phyloP scores from a whole-genome alignment of 2,113 vertebrate species.

The Muscicapa adusta region DNA sequence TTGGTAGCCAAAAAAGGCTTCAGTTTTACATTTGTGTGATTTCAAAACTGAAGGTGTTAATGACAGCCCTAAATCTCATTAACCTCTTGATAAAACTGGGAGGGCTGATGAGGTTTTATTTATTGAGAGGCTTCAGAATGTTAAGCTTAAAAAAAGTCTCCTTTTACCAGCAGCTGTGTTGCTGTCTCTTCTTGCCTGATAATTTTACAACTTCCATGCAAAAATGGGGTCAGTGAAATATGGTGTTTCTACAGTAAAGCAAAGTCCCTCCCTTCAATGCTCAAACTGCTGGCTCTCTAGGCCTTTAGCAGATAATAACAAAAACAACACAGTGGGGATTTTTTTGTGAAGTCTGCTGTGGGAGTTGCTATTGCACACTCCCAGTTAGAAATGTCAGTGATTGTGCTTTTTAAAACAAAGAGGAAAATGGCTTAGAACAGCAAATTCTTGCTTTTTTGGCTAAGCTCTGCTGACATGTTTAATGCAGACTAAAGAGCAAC shows the following conservation, averaged over 20 bases:
- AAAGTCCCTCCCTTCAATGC: background rate
- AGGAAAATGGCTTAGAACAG: background rate
- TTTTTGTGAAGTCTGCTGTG: background rate
- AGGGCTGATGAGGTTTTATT: background rate
- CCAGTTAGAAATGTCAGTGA: background rate
- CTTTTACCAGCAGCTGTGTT: background rate
- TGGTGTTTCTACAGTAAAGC: background rate
- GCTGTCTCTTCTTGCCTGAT: background rate
- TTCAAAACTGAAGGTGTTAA: background rate
- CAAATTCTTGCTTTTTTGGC: conserved; percentile 26
- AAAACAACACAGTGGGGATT: background rate
- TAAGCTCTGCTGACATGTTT: background rate
- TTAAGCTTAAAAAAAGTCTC: background rate
- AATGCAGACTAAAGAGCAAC: background rate
- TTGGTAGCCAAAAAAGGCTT: background rate
- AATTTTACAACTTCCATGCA: background rate
- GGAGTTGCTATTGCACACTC: background rate
- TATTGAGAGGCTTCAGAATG: background rate
- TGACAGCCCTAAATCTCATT: background rate
- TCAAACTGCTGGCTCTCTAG: background rate
- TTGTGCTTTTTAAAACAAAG: conserved; percentile 5
- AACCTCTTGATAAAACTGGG: background rate
- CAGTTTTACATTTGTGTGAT: background rate
- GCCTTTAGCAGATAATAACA: background rate
- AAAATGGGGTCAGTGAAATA: background rate